A percentile compares a stretch with the other conserved stretches of the same genome.
Conservation (phyloP, 2,113 vertebrate species). For the Circaetus cinerascens region DNA sequence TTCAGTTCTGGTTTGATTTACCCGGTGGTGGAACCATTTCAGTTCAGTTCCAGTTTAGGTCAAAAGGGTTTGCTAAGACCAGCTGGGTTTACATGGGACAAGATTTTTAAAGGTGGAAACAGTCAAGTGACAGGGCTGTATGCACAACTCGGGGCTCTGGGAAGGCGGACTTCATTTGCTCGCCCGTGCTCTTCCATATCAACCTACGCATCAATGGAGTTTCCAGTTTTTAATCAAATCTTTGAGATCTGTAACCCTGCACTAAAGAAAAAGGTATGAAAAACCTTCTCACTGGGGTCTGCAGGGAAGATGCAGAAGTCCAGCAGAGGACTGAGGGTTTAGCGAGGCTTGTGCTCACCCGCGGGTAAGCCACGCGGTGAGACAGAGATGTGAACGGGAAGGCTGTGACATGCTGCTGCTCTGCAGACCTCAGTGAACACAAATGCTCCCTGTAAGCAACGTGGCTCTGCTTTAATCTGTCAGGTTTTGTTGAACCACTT, state of each 20-base stretch:
- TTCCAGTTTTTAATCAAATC: neutral
- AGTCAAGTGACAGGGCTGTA: neutral
- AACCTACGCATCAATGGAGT: rapidly evolving
- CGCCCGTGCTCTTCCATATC: neutral
- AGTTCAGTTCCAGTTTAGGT: neutral
- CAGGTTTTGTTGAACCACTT: neutral
- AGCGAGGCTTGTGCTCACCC: rapidly evolving
- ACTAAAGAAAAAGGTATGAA: neutral
- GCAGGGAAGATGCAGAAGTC: neutral
- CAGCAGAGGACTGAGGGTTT: rapidly evolving
- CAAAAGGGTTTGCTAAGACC: neutral
- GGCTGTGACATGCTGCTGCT: neutral
- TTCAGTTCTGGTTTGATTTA: neutral
- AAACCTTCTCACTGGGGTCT: rapidly evolving
- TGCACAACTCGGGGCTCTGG: neutral
- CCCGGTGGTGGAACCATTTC: rapidly evolving
- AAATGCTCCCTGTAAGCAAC: neutral
- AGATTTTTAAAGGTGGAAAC: neutral
- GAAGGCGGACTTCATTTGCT: neutral
- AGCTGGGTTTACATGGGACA: neutral
- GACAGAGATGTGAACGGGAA: neutral
- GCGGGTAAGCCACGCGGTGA: rapidly evolving
- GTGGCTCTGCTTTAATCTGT: neutral
- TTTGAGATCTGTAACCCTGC: neutral
- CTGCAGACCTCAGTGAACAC: rapidly evolving